These are phyloP conservation scores for Acanthosepion lycidas DNA, from an alignment of 2,888 invertebrate species.

Conservation along the genomic window DNA sequence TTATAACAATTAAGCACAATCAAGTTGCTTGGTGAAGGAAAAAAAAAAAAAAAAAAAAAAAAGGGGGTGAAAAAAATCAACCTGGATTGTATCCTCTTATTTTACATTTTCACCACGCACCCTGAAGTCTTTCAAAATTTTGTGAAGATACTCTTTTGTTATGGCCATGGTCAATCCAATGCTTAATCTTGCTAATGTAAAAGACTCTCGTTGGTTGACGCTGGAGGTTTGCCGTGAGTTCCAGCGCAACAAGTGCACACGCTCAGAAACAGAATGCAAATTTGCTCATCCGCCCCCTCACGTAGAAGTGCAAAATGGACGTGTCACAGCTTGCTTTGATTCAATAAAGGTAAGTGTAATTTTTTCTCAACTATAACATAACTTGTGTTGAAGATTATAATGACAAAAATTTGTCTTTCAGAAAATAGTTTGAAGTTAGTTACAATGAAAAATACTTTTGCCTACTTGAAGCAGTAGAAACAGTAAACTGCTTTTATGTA, in stretches of 20 bases:
- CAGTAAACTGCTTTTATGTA: too few relatives aligned
- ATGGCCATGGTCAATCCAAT: slow-evolving; percentile 69
- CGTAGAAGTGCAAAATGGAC: slow-evolving; percentile 99
- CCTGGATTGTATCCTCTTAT: not conserved
- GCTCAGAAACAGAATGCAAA: slow-evolving; percentile 98
- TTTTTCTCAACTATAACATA: not conserved
- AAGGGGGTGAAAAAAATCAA: not conserved
- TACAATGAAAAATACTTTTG: too few relatives aligned
- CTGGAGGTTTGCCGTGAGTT: slow-evolving; percentile 98
- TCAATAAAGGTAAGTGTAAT: slow-evolving; percentile 94
- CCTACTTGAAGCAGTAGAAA: too few relatives aligned
- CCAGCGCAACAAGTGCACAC: slow-evolving; percentile 99
- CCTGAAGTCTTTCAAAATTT: slow-evolving; percentile 50
- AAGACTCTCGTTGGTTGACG: slow-evolving; percentile 99
- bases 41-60: not conserved
- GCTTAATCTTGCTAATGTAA: slow-evolving; percentile 75
- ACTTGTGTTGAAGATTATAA: not conserved
- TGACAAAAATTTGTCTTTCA: too few relatives aligned
- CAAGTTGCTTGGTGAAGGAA: not conserved
- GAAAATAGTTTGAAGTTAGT: not conserved
- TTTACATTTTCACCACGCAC: slow-evolving; percentile 35
- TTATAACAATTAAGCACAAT: not conserved
- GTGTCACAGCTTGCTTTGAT: slow-evolving; percentile 99
- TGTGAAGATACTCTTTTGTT: slow-evolving; percentile 52
- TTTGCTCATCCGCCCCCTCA: slow-evolving; percentile 99